Percentiles rank a stretch among this genome's conserved stretches.
Conservation (phyloP, 2,113 vertebrate species). For the Boleophthalmus pectinirostris region DNA sequence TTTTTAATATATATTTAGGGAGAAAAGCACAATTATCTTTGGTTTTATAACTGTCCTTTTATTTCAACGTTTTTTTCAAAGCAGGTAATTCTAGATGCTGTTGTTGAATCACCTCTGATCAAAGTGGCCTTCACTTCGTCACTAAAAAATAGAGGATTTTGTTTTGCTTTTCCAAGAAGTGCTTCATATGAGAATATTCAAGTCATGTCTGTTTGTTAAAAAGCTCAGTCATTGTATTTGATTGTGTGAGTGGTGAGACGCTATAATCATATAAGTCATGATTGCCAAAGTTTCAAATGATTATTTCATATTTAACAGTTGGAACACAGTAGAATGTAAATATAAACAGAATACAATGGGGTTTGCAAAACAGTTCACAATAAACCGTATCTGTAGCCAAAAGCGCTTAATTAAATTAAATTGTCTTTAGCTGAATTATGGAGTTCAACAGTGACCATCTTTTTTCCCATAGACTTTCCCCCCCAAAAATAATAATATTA, state of each 20-base stretch:
- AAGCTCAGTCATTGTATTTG: neutral
- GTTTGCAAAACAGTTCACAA: neutral
- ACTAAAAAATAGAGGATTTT: slow-evolving; percentile 23
- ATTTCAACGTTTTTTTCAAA: slow-evolving; percentile 18
- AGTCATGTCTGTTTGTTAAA: slow-evolving; percentile 1
- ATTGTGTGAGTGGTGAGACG: neutral
- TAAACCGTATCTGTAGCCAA: too few relatives aligned
- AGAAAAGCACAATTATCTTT: slow-evolving; percentile 51
- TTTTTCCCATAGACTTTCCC: too few relatives aligned
- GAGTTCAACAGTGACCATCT: too few relatives aligned
- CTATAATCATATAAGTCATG: slow-evolving; percentile 12
- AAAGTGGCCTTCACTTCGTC: slow-evolving; percentile 55
- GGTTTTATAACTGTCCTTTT: slow-evolving; percentile 10
- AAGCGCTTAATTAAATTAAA: too few relatives aligned
- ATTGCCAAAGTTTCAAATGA: slow-evolving; percentile 26
- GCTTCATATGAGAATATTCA: slow-evolving; percentile 14
- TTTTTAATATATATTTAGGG: neutral
- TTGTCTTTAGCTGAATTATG: too few relatives aligned
- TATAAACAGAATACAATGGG: neutral
- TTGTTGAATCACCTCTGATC: slow-evolving; percentile 31
- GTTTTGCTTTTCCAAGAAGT: slow-evolving; percentile 18
- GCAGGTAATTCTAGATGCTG: slow-evolving; percentile 35
- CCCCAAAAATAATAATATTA: too few relatives aligned
- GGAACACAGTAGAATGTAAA: neutral
- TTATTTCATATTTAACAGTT: slow-evolving; percentile 12